phyloP scores from a whole-genome alignment of 2,797 vertebrate species.

The Eptatretus atami region DNA sequence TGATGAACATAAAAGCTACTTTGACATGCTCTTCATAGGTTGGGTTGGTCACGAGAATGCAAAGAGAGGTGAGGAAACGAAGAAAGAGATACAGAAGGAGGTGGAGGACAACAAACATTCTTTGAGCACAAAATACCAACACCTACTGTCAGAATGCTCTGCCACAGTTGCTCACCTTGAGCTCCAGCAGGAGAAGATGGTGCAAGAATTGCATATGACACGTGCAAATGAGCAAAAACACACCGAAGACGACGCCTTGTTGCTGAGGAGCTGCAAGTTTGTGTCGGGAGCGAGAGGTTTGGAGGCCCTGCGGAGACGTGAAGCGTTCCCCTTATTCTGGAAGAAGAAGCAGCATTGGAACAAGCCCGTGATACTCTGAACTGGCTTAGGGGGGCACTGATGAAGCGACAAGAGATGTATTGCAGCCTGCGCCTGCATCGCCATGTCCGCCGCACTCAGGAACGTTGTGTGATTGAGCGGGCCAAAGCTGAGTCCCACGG shows the following conservation, averaged over 20 bases:
- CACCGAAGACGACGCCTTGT: slow-evolving; percentile 35
- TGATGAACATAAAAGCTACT: background rate
- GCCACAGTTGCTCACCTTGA: slow-evolving; percentile 33
- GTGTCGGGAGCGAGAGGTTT: slow-evolving; percentile 25
- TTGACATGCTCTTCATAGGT: slow-evolving; percentile 19
- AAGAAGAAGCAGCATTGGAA: slow-evolving; percentile 30
- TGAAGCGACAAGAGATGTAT: slow-evolving; percentile 49
- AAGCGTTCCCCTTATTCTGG: slow-evolving; percentile 20
- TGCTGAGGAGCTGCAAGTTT: slow-evolving; percentile 30
- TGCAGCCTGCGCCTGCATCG: slow-evolving; percentile 37
- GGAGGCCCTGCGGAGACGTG: slow-evolving; percentile 18
- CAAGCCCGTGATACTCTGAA: slow-evolving; percentile 23
- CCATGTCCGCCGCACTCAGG: slow-evolving; percentile 32
- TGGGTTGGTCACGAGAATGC: slow-evolving; percentile 90
- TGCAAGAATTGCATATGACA: slow-evolving; percentile 38
- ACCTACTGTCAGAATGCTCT: slow-evolving; percentile 33
- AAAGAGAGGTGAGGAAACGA: slow-evolving; percentile 42
- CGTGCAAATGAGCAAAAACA: slow-evolving; percentile 50
- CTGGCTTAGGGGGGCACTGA: slow-evolving; percentile 35
- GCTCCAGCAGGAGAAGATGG: slow-evolving; percentile 62
- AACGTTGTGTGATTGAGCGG: slow-evolving; percentile 40
- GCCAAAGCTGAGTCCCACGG: slow-evolving; percentile 32
- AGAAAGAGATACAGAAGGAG: slow-evolving; percentile 22
- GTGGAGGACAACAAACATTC: slow-evolving; percentile 23
- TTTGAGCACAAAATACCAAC: slow-evolving; percentile 38